Evolutionary conservation across 2,113 vertebrate genomes (phyloP).

Genomic region (Tetraodon nigroviridis): DNA sequence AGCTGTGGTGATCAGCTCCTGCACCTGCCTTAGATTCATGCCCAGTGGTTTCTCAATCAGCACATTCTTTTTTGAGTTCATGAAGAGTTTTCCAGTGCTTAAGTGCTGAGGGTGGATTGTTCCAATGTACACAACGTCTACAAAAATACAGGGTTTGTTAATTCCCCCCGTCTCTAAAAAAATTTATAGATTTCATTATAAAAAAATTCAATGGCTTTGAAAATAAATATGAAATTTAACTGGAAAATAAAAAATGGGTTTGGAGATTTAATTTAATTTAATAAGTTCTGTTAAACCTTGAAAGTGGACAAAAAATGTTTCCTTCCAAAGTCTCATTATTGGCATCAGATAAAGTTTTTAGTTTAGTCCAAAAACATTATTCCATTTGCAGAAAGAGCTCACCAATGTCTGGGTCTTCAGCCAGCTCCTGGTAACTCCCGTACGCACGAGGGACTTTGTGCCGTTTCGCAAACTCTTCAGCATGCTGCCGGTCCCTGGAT

Average conservation of each 20-base stretch:
- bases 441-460: conserved; percentile 23
- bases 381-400: background rate
- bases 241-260: too few relatives aligned
- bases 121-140: conserved; percentile 14
- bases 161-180: too few relatives aligned
- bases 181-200: too few relatives aligned
- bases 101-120: conserved; percentile 17
- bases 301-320: too few relatives aligned
- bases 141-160: background rate
- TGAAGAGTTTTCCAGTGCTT: conserved; percentile 11
- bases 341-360: too few relatives aligned
- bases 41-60: conserved; percentile 20
- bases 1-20: conserved; percentile 15
- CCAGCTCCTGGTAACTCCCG: conserved; percentile 28
- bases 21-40: conserved; percentile 19
- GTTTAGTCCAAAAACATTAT: background rate
- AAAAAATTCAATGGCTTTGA: too few relatives aligned
- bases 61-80: conserved; percentile 17
- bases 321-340: too few relatives aligned
- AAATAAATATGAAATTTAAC: too few relatives aligned
- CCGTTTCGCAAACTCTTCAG: conserved; percentile 25
- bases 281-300: too few relatives aligned
- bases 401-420: conserved; percentile 14
- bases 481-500: conserved; percentile 12
- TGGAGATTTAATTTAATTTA: too few relatives aligned